These are phyloP conservation scores for Sitophilus oryzae DNA, from an alignment of 1,140 invertebrate species.

Conservation along the genomic window DNA sequence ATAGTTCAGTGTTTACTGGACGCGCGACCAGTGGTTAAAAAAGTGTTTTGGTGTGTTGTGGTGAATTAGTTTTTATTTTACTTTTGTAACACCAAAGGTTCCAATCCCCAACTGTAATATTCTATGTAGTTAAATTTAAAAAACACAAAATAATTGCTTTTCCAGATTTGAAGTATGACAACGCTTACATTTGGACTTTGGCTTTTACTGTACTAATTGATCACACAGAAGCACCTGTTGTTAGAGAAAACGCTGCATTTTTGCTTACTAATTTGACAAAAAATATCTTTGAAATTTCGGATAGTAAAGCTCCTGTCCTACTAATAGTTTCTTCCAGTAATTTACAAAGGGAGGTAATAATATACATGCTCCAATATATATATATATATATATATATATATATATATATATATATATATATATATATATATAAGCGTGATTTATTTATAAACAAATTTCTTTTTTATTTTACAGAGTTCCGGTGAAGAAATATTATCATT, in stretches of 20 bases:
- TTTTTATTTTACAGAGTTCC: slow-evolving; percentile 20
- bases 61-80: no score
- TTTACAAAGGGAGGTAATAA: slow-evolving; percentile 1
- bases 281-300: not conserved
- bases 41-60: no score
- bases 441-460: no score
- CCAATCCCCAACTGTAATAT: no score
- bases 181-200: slow-evolving; percentile 32
- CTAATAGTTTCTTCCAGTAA: not conserved
- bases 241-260: slow-evolving; percentile 43
- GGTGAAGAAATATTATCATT: slow-evolving; percentile 3
- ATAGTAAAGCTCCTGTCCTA: not conserved
- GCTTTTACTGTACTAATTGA: slow-evolving; percentile 40
- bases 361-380: no score
- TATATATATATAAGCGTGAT: no score
- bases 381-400: no score
- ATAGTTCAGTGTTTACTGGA: no score
- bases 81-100: no score
- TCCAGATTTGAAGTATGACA: slow-evolving; percentile 28
- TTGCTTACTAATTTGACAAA: slow-evolving; percentile 41
- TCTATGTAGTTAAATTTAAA: not conserved
- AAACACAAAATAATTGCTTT: slow-evolving; percentile 9
- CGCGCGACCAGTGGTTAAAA: no score
- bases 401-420: no score
- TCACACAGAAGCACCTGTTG: slow-evolving; percentile 42